Evolutionary conservation across 2,888 invertebrate genomes (phyloP).

Genomic region (Agriopis marginaria): DNA sequence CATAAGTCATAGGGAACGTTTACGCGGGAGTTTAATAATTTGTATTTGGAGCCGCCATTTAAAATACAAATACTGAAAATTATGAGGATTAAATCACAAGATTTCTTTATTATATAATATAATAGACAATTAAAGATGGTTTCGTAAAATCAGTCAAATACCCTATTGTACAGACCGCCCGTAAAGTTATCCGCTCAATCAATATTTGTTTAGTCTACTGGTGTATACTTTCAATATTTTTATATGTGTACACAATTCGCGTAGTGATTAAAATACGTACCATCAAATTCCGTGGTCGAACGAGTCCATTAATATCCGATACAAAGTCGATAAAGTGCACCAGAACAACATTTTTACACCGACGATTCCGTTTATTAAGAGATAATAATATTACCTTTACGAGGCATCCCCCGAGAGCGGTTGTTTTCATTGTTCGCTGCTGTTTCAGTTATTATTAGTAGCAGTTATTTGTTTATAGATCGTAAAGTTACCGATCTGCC

Average conservation of each 20-base stretch:
- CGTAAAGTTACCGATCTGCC: slow-evolving; percentile 75
- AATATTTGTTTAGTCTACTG: slow-evolving; percentile 4
- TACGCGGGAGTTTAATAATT: too few species aligned
- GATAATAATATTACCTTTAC: slow-evolving; percentile 85
- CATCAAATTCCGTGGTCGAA: slow-evolving; percentile 60
- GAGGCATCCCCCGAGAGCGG: slow-evolving; percentile 72
- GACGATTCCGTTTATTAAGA: slow-evolving; percentile 81
- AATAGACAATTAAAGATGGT: too few species aligned
- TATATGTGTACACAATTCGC: slow-evolving; percentile 33
- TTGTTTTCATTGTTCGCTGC: slow-evolving; percentile 82
- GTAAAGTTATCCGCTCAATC: neutral
- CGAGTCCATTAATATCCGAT: slow-evolving; percentile 70
- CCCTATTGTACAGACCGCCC: too few species aligned
- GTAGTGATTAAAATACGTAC: slow-evolving; percentile 52
- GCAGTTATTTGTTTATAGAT: slow-evolving; percentile 84
- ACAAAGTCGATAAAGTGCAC: slow-evolving; percentile 71
- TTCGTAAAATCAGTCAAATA: too few species aligned
- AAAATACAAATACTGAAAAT: too few species aligned
- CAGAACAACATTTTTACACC: slow-evolving; percentile 77
- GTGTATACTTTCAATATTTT: slow-evolving; percentile 14
- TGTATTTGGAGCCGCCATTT: too few species aligned
- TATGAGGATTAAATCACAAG: too few species aligned
- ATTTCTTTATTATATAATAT: too few species aligned
- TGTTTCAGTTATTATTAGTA: slow-evolving; percentile 85
- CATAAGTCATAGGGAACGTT: too few species aligned